Percentiles rank a stretch among this genome's conserved stretches.
Conservation (phyloP, 2,888 invertebrate species). For the Eupithecia centaureata region DNA sequence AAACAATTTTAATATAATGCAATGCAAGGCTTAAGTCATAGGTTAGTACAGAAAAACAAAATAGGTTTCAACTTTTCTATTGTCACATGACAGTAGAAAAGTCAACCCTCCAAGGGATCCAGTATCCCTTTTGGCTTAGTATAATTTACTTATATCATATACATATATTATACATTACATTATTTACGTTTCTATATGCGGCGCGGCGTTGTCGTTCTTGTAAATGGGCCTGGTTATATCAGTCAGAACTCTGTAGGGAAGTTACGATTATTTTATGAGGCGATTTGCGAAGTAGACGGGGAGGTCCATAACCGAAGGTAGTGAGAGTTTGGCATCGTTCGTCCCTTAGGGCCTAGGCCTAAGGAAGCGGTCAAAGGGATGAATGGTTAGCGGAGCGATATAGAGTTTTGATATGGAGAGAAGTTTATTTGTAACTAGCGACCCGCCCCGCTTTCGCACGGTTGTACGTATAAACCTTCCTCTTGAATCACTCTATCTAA, state of each 20-base stretch:
- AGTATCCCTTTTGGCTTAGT: not conserved
- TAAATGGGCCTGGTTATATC: conserved; percentile 15
- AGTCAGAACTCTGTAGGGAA: conserved; percentile 30
- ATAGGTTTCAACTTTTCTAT: too few relatives aligned
- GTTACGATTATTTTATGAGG: conserved; percentile 44
- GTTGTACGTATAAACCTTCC: too few relatives aligned
- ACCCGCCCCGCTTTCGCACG: too few relatives aligned
- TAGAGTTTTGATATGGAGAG: not conserved
- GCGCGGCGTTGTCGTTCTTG: conserved; percentile 15
- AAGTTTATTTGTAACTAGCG: not conserved
- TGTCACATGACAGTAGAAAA: not conserved
- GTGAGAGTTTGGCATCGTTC: conserved; percentile 33
- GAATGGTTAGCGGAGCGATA: conserved; percentile 8
- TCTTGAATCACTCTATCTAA: too few relatives aligned
- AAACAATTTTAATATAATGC: too few relatives aligned
- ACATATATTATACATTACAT: too few relatives aligned
- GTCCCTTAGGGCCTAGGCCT: conserved; percentile 24
- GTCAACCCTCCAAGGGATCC: not conserved
- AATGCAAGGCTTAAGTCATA: not conserved
- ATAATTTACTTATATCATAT: too few relatives aligned
- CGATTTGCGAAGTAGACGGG: conserved; percentile 39
- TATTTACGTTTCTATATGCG: too few relatives aligned
- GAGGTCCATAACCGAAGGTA: conserved; percentile 34
- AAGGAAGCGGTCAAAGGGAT: conserved; percentile 12
- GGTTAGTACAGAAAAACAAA: not conserved